A percentile compares a stretch with the other conserved stretches of the same genome.
Conservation (phyloP, 2,888 invertebrate species). For the Drosophila kuntzei region DNA sequence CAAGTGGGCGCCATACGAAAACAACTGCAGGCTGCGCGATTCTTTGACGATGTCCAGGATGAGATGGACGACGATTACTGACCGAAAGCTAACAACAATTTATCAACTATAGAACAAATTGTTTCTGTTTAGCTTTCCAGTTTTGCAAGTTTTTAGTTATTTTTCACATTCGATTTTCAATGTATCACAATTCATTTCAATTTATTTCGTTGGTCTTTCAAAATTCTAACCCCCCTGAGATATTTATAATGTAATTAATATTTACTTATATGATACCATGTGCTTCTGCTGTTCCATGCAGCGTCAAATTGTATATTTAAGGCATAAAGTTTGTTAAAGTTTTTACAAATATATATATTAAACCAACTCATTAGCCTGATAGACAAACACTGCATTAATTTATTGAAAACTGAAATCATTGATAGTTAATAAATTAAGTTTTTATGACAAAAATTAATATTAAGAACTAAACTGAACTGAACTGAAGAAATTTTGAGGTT, state of each 20-base stretch:
- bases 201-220: constrained; percentile 18
- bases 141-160: constrained; percentile 4
- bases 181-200: constrained; percentile 10
- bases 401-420: background rate
- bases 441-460: background rate
- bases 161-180: constrained; percentile 22
- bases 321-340: constrained; percentile 70
- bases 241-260: constrained; percentile 40
- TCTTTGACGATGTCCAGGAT: constrained; percentile 71
- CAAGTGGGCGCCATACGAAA: constrained; percentile 89
- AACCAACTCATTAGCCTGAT: constrained; percentile 11
- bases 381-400: background rate
- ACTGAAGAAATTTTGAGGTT: too few species aligned
- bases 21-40: constrained; percentile 89
- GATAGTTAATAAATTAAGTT: background rate
- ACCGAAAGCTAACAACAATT: constrained; percentile 37
- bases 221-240: constrained; percentile 35
- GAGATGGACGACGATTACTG: constrained; percentile 51
- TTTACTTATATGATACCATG: constrained; percentile 47
- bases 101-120: constrained; percentile 37
- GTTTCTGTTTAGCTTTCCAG: constrained; percentile 27
- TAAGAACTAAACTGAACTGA: too few species aligned
- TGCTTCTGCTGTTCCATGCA: constrained; percentile 66
- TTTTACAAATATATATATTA: constrained; percentile 51
- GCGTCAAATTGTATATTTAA: constrained; percentile 56